These are phyloP conservation scores for Saccostrea echinata DNA, from an alignment of 1,140 invertebrate genomes.

Conservation along the genomic window DNA sequence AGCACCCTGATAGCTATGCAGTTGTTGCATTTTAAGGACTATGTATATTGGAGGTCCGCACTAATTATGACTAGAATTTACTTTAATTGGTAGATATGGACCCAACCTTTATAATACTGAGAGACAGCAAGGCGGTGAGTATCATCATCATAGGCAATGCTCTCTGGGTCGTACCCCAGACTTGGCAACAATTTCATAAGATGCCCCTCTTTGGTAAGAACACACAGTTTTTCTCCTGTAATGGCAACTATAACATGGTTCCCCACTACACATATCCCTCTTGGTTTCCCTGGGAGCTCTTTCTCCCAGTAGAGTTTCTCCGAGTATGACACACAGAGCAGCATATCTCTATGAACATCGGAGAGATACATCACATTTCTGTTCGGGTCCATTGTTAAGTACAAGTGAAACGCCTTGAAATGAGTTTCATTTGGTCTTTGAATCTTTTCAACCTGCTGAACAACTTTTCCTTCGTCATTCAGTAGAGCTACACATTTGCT, in stretches of 20 bases:
- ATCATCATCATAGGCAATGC: neutral
- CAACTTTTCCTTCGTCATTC: constrained; percentile 2
- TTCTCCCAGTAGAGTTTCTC: constrained; percentile 35
- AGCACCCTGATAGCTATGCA: neutral
- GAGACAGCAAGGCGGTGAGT: constrained; percentile 34
- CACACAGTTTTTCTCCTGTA: constrained; percentile 1
- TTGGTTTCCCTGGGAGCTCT: neutral
- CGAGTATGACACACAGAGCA: constrained; percentile 35
- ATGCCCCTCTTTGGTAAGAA: neutral
- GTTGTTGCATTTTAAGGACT: neutral
- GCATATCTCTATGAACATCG: constrained; percentile 29
- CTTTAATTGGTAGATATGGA: constrained; percentile 25
- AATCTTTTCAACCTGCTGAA: constrained; percentile 21
- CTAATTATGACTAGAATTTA: neutral
- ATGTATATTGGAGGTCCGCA: neutral
- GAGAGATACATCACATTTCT: constrained; percentile 30
- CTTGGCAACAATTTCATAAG: neutral
- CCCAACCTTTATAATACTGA: constrained; percentile 39
- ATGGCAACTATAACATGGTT: constrained; percentile 26
- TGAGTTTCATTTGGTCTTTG: neutral
- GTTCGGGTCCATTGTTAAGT: neutral
- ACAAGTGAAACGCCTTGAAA: constrained; percentile 11
- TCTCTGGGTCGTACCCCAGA: constrained; percentile 33
- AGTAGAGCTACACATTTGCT: constrained; percentile 13
- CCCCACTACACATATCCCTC: constrained; percentile 18